These are phyloP conservation scores for Meloidogyne hapla DNA, from an alignment of 1,140 invertebrate genomes.

Conservation along the genomic window DNA sequence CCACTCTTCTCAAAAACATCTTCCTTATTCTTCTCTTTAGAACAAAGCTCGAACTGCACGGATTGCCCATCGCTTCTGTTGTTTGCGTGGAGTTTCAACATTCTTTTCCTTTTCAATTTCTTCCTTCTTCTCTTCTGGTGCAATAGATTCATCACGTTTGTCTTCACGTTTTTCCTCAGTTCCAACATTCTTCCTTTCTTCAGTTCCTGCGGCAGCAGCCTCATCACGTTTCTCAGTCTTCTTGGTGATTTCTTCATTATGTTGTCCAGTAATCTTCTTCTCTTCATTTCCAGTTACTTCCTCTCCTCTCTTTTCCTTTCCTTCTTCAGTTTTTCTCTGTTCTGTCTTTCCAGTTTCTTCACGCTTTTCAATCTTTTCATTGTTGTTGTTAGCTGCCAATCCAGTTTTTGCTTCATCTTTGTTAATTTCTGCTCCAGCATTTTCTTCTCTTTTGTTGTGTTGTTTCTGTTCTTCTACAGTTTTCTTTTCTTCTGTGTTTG, in stretches of 20 bases:
- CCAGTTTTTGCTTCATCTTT: not conserved
- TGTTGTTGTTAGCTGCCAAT: not conserved
- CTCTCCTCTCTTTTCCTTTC: constrained; percentile 17
- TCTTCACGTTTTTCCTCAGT: constrained; percentile 15
- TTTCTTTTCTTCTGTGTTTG: constrained; percentile 12
- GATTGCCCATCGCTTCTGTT: constrained; percentile 6
- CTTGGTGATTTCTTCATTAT: not conserved
- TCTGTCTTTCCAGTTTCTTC: not conserved
- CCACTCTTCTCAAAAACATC: not conserved
- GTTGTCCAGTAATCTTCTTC: not conserved
- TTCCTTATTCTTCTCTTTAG: not conserved
- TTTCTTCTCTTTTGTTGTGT: constrained; percentile 8
- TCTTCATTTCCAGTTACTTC: not conserved
- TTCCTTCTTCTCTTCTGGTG: constrained; percentile 23
- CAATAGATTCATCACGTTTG: not conserved
- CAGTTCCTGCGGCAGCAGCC: not conserved
- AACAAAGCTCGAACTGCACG: not conserved
- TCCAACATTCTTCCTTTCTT: constrained; percentile 12
- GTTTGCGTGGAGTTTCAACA: not conserved
- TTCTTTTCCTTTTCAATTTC: constrained; percentile 7
- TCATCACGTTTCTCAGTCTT: not conserved
- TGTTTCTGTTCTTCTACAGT: not conserved
- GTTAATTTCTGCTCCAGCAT: not conserved
- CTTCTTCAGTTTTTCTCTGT: constrained; percentile 10
- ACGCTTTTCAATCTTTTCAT: not conserved